Evolutionary conservation across 2,888 invertebrate genomes (phyloP), one percentile per base, ranked within the genome.

Genomic region (Scaptomyza polygonia): DNA sequence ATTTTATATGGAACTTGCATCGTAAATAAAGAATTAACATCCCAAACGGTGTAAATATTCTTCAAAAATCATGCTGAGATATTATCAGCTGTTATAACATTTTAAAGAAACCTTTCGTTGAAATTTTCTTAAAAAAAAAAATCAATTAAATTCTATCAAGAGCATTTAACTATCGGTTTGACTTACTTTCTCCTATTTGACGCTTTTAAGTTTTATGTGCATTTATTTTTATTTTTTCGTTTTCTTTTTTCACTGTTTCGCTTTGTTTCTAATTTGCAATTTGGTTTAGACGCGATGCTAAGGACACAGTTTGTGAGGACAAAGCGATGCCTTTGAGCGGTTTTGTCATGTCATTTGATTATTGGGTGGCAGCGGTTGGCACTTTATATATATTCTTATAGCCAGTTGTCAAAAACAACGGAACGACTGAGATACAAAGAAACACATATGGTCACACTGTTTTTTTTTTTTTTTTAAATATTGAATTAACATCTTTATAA

Each of bases 361-460:
- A 91, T 90, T 89, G 89, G 88, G 91, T 91, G 91, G 86, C 89
- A 89, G 91, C 86, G 91, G 89, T 90, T 90, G 89, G 86, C 90
- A 90, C 90, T 86, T 90, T 90, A 87, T 90, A 85, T 27, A 70
- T 81, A 36, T 36, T 62, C 21, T 48, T 40, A 64, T 59, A 61
- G 71, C 36, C 73, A 72, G 70, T 66, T 79, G 74, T 72, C 79
- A 80, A 68, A 68, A 67, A 47, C 80, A 67, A 44, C 80, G 63
- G 64, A 39, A 27, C 68, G 3, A 25, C 5, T 25, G 25, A 25
- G 25, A 4, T 25, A 25, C 27, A 39, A 25, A 40, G 12, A 51
- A 34, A 43, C 39, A 45, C 47, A 53, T 40, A 67, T 75, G 79
- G 74, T 72, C 75, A 72, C 72, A 70, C 49, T 72, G 65, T 53